Base-by-base conservation (phyloP, 2,888 invertebrate species). In the Crocallis elinguaria region DNA sequence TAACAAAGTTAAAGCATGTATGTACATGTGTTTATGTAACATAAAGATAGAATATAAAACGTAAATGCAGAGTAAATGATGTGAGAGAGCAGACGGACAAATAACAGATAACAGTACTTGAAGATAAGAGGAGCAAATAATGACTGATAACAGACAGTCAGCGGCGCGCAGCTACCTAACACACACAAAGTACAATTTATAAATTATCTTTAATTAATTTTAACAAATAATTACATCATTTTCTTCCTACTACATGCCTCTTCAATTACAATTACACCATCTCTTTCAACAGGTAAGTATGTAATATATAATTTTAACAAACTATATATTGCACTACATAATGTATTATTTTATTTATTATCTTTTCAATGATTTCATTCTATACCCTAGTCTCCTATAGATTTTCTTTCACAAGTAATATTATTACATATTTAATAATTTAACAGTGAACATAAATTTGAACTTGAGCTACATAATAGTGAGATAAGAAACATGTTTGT, bases 101-200 rank as follows among this genome's bases (percentile, higher is more conserved):
- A 54, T 66, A 61, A 64, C 49, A 64, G 60, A 69, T 66, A 67
- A 56, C 45, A 60, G 36, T 42, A 53, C 33, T 55, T 30, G 39
- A 45, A 54, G 69, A 69, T 70, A 71, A 64, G 57, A 19, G 49
- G 51, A 64, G 64, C 70, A 75, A 77, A 75, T 74, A 77, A 57
- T 52, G 61, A 50, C 35, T 73, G 76, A 77, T 77, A 72, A 66
- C 48, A 19, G 57, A 54, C 71, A 78, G 77, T 77, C 62, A 56
- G 46, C 49, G 53, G 51, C 54, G 65, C 50, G 58, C 48, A 55
- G 50, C 41, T 42, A 49, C 51, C 46, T 56, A 41, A 44, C 56
- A 43, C 46, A 42, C 33, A 33, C 37, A 36, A 42, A 33, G 43
- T 35, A 65, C 52, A 41, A 60, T 54, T 36, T 35, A 39, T n/a